Evolutionary conservation across 2,797 vertebrate species (phyloP).

Genomic region (Lacerta viridis): DNA sequence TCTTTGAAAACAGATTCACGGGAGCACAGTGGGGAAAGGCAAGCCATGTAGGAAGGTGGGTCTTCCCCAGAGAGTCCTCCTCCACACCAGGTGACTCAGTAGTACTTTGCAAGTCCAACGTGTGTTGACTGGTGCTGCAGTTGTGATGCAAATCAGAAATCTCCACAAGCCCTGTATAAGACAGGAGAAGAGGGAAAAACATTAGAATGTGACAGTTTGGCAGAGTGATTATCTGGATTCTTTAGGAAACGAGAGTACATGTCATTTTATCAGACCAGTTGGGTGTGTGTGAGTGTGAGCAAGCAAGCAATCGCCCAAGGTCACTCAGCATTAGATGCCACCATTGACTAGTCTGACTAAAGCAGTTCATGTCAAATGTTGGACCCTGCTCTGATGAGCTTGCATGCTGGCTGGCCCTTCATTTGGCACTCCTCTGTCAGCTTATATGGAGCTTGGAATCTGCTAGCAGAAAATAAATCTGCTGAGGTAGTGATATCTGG

Average conservation of each 20-base stretch:
- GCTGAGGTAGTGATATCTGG: constrained; percentile 48
- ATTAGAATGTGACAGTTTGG: neutral
- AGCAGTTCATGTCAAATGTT: neutral
- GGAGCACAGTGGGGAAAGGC: neutral
- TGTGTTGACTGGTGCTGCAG: neutral
- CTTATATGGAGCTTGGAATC: constrained; percentile 47
- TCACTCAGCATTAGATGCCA: neutral
- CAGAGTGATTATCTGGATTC: neutral
- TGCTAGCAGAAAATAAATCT: constrained; percentile 53
- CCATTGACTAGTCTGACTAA: neutral
- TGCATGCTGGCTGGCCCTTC: constrained; percentile 1
- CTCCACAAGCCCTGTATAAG: neutral
- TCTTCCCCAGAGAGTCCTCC: neutral
- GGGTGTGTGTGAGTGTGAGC: too few relatives aligned
- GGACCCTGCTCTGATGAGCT: constrained; percentile 28
- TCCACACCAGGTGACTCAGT: neutral
- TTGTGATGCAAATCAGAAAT: neutral
- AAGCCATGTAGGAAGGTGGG: neutral
- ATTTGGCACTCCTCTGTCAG: constrained; percentile 42
- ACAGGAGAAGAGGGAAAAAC: neutral
- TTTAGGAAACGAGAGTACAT: neutral
- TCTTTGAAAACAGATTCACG: neutral
- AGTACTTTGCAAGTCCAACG: neutral
- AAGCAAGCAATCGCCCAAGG: neutral
- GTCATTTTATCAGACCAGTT: neutral